Evolutionary conservation across 2,113 vertebrate genomes (phyloP), one percentile per base, ranked within the genome.

Genomic region (Ochotona princeps): DNA sequence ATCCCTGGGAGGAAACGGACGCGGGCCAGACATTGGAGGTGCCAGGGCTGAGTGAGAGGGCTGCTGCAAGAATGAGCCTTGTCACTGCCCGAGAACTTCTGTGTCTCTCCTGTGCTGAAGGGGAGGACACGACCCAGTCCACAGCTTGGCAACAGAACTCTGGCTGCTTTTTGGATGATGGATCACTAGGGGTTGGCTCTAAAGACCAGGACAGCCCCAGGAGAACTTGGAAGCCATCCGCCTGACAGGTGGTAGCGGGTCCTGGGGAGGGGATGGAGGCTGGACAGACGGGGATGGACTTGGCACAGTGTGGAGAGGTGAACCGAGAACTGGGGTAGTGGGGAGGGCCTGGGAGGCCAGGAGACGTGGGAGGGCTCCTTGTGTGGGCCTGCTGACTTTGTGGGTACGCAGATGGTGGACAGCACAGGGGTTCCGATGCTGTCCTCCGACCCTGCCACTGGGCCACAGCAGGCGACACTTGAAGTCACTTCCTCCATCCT

Each of bases 301-400:
- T 30, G 60, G 61, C 63, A 51, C 54, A 51, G 21, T 0, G 11
- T 2, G 49, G 21, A 17, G 72, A 28, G 47, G n/a, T n/a, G 20
- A 66, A n/a, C 25, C 17, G 13, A 13, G 44, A 32, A 1, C 44
- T 10, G 15, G 32, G 78, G 47, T 73, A 72, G 51, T 6, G 6
- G 20, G 54, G 32, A 26, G 57, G 21, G 44, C 18, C 11, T 7
- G 2, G 70, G 74, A 26, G 35, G 20, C n/a, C 26, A 32, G 15
- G 11, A 1, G 1, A 12, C 5, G 7, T 15, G 51, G 13, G 14
- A 3, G 8, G 7, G 15, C 5, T 4, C 0, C 61, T 82, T 38
- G 0, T 12, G 49, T 8, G 18, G n/a, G 2, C 25, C 0, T 30
- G 18, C 38, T 44, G 26, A 10, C n/a, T 78, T 18, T 60, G 5